Base-by-base conservation (phyloP, 2,797 vertebrate genomes). In the Sebastes reedi region DNA sequence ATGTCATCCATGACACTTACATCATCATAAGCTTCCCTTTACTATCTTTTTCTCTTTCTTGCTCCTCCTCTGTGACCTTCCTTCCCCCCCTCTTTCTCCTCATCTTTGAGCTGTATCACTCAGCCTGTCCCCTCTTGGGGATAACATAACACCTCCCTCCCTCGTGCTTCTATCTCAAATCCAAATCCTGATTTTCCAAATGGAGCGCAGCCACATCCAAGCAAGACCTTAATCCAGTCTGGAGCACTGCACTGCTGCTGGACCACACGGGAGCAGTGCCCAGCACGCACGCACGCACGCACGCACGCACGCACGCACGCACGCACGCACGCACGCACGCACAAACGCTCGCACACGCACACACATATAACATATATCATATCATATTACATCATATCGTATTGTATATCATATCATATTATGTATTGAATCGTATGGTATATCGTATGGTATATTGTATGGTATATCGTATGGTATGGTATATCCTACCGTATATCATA, bases 181-280 rank as follows among this genome's bases (percentile, higher is more conserved):
- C 88, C 79, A 92, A 93, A 94, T 93, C 90, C 93, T 67, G 80
- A 88, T 94, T 93, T 88, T 86, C 72, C 86, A 93, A 94, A 91
- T 89, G 86, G 87, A 93, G 27, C 62, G 29, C 71, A 78, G 84
- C 83, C 83, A 87, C 82, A 89, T 89, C 87, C 79, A 84, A 89
- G 90, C 91, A 82, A 93, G 81, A 83, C 79, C 85, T 85, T 92
- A 94, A 94, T 91, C 92, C 83, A 82, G 82, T 82, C 71, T 83
- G 80, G 86, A 81, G 74, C 55, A 64, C 67, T 56, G 52, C 32
- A 14, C 46, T 82, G 68, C 72, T 29, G 74, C 65, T 68, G 71
- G 75, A 75, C 66, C 71, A 67, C 50, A 59, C 5, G 6, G 72
- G 55, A 88, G 58, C 30, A 16, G 34, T 62, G 76, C 54, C 61